Percentiles rank a stretch among this genome's conserved stretches.
Conservation (phyloP, 2,797 vertebrate species). For the Labeo calbasu region DNA sequence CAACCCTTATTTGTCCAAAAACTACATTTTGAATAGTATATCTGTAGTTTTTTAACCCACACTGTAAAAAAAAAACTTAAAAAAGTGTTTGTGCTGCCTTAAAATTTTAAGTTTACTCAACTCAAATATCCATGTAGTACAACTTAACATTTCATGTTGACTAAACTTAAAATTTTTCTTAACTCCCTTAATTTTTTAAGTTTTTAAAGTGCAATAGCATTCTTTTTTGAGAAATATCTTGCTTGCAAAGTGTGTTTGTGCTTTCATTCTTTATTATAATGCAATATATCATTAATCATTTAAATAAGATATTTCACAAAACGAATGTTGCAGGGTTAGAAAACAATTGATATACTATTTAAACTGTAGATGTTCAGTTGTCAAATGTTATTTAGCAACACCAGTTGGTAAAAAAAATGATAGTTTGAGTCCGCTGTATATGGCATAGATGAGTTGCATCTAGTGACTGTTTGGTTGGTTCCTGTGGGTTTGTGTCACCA, state of each 20-base stretch:
- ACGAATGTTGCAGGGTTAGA: not conserved
- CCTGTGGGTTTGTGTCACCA: not conserved
- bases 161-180: too few relatives aligned
- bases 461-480: conserved; percentile 29
- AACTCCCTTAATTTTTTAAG: too few relatives aligned
- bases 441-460: not conserved
- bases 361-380: not conserved
- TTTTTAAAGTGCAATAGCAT: not conserved
- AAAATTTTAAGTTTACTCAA: too few relatives aligned
- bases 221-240: not conserved
- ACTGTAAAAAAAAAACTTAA: too few relatives aligned
- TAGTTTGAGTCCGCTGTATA: not conserved
- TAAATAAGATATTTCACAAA: not conserved
- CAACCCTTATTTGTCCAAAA: not conserved
- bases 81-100: too few relatives aligned
- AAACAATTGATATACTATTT: not conserved
- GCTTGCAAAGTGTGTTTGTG: not conserved
- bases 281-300: not conserved
- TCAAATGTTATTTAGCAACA: not conserved
- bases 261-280: not conserved
- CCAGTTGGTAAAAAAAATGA: conserved; percentile 5
- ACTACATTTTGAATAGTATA: not conserved
- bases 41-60: not conserved
- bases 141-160: too few relatives aligned
- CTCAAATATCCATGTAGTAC: too few relatives aligned